Conservation (phyloP, 2,113 vertebrate genomes). For the Callipepla squamata region DNA sequence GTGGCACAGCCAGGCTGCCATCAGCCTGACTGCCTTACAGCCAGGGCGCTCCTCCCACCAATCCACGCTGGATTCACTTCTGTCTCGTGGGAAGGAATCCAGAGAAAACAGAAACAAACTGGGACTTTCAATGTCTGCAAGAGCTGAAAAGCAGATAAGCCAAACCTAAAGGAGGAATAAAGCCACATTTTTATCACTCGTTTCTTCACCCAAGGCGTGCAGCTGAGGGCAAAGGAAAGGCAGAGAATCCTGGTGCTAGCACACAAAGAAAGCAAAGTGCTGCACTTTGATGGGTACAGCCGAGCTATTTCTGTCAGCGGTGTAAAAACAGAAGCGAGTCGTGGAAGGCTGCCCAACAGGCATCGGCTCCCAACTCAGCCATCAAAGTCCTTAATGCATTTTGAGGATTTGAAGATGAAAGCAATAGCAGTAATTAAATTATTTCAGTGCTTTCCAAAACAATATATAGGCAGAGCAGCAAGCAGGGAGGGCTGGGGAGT, state of each 20-base stretch:
- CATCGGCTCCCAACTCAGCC: accelerated
- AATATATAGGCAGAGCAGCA: neutral
- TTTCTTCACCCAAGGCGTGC: neutral
- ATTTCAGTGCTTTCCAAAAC: constrained; percentile 5
- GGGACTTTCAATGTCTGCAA: constrained; percentile 54
- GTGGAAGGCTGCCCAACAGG: neutral
- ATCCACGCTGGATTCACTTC: constrained; percentile 61
- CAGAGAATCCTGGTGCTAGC: neutral
- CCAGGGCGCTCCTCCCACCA: constrained; percentile 51
- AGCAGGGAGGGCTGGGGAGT: neutral
- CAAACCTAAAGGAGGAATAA: constrained; percentile 67
- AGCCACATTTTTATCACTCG: constrained; percentile 41
- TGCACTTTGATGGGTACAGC: neutral
- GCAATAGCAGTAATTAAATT: neutral
- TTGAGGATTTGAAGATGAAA: neutral
- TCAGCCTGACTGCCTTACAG: constrained; percentile 44
- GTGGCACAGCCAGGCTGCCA: constrained; percentile 55
- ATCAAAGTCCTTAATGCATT: neutral
- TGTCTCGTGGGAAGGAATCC: constrained; percentile 57
- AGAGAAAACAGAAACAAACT: constrained; percentile 57
- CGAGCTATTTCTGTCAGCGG: neutral
- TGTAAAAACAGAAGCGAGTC: neutral
- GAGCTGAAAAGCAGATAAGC: constrained; percentile 64
- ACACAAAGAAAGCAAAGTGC: neutral
- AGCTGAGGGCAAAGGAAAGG: neutral